A percentile compares a stretch with the other conserved stretches of the same genome.
phyloP scores from a whole-genome alignment of 1,140 invertebrate genomes.

The Brachystomella parvula region DNA sequence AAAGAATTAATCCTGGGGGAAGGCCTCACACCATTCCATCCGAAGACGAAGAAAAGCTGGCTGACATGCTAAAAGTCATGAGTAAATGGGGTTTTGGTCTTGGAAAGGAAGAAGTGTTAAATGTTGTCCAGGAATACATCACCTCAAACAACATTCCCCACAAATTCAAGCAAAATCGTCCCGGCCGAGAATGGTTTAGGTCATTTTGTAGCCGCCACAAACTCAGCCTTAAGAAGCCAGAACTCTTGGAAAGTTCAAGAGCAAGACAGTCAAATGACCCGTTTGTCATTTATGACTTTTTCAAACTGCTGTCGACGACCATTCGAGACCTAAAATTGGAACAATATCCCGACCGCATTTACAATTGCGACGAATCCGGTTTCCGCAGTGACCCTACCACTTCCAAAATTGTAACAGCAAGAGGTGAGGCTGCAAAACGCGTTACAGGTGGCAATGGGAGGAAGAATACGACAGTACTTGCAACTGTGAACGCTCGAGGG shows the following conservation, averaged over 20 bases:
- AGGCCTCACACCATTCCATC: not conserved
- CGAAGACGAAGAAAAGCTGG: slow-evolving; percentile 7
- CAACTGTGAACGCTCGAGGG: slow-evolving; percentile 39
- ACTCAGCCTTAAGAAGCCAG: slow-evolving; percentile 42
- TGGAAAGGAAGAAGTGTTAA: not conserved
- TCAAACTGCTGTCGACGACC: slow-evolving; percentile 35
- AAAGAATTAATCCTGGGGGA: not conserved
- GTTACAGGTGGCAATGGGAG: slow-evolving; percentile 38
- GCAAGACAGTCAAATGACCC: slow-evolving; percentile 32
- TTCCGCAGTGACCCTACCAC: slow-evolving; percentile 39
- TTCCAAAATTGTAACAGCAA: slow-evolving; percentile 40
- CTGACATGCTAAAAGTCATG: not conserved
- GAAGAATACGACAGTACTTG: slow-evolving; percentile 39
- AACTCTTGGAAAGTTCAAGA: slow-evolving; percentile 25
- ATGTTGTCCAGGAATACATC: not conserved
- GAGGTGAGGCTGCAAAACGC: slow-evolving; percentile 38
- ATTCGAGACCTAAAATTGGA: slow-evolving; percentile 32
- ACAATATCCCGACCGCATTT: slow-evolving; percentile 38
- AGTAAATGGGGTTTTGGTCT: slow-evolving; percentile 2
- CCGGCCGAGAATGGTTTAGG: slow-evolving; percentile 43
- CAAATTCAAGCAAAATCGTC: slow-evolving; percentile 41
- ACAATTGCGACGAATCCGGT: slow-evolving; percentile 41
- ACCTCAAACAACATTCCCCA: not conserved
- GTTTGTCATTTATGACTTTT: slow-evolving; percentile 40
- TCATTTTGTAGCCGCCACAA: slow-evolving; percentile 40